A percentile compares a stretch with the other conserved stretches of the same genome.
Conservation (phyloP, 2,888 invertebrate genomes). For the Tetramorium bicarinatum region DNA sequence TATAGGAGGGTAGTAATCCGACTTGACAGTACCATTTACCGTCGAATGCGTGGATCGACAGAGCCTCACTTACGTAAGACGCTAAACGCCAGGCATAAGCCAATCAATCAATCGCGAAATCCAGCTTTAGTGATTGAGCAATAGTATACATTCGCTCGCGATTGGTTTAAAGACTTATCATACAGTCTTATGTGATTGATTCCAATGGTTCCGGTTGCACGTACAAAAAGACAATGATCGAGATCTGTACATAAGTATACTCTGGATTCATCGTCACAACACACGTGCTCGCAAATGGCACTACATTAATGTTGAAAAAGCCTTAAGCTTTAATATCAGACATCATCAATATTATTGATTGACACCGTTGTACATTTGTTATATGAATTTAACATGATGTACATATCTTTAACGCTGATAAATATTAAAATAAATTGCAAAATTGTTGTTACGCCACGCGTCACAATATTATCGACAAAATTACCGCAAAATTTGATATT, state of each 20-base stretch:
- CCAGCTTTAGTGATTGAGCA: conserved; percentile 75
- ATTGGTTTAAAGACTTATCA: conserved; percentile 69
- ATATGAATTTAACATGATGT: not conserved
- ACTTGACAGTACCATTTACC: conserved; percentile 57
- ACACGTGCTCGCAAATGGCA: not conserved
- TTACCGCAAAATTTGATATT: conserved; percentile 15
- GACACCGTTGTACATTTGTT: not conserved
- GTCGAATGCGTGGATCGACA: conserved; percentile 66
- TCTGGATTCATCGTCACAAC: conserved; percentile 25
- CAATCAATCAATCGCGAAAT: conserved; percentile 76
- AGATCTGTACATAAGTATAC: not conserved
- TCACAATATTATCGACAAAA: conserved; percentile 3
- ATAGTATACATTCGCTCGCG: conserved; percentile 71
- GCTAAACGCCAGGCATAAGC: conserved; percentile 74
- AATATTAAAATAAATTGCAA: conserved; percentile 26
- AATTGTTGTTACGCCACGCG: not conserved
- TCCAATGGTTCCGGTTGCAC: conserved; percentile 58
- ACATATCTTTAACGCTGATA: not conserved
- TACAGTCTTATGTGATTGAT: conserved; percentile 74
- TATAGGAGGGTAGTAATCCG: conserved; percentile 10
- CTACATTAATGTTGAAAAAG: conserved; percentile 9
- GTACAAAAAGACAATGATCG: conserved; percentile 21
- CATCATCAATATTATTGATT: not conserved
- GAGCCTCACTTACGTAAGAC: conserved; percentile 73
- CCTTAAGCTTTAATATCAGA: conserved; percentile 21